A percentile compares a stretch with the other conserved stretches of the same genome.
Evolutionary conservation across 2,113 vertebrate genomes (phyloP).

Genomic region (Oncorhynchus tshawytscha): DNA sequence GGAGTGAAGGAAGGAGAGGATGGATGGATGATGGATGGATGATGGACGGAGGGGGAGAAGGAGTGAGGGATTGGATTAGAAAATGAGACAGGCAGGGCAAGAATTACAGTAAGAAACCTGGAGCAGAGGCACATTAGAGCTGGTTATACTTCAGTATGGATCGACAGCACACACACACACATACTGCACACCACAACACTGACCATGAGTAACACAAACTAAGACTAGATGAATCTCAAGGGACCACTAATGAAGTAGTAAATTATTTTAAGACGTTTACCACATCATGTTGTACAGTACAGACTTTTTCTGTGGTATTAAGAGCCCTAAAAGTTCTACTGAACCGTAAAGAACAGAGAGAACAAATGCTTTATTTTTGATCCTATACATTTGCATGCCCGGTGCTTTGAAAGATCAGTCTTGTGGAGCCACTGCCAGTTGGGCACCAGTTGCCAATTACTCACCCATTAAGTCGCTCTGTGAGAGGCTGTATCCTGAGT

Average conservation of each 20-base stretch:
- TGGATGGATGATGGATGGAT: not conserved
- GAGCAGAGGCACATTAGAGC: not conserved
- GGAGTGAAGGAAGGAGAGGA: constrained; percentile 3
- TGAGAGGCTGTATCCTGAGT: constrained; percentile 77
- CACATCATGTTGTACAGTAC: too few species aligned
- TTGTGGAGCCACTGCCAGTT: not conserved
- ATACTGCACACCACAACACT: too few species aligned
- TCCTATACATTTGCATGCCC: too few species aligned
- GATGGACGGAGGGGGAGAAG: constrained; percentile 10
- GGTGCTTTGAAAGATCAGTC: not conserved
- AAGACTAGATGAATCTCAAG: not conserved
- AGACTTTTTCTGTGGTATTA: too few species aligned
- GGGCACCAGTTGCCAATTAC: constrained; percentile 2
- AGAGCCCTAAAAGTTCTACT: too few species aligned
- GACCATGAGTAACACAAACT: not conserved
- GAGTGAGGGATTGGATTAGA: constrained; percentile 11
- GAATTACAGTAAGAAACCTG: constrained; percentile 15
- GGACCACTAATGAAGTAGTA: not conserved
- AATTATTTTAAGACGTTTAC: too few species aligned
- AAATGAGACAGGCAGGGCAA: not conserved
- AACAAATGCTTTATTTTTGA: not conserved
- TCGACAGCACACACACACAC: not conserved
- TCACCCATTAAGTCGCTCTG: constrained; percentile 74
- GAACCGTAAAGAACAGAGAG: not conserved
- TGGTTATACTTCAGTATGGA: not conserved